phyloP scores from a whole-genome alignment of 2,888 invertebrate species.

The Orchesella flavescens region DNA sequence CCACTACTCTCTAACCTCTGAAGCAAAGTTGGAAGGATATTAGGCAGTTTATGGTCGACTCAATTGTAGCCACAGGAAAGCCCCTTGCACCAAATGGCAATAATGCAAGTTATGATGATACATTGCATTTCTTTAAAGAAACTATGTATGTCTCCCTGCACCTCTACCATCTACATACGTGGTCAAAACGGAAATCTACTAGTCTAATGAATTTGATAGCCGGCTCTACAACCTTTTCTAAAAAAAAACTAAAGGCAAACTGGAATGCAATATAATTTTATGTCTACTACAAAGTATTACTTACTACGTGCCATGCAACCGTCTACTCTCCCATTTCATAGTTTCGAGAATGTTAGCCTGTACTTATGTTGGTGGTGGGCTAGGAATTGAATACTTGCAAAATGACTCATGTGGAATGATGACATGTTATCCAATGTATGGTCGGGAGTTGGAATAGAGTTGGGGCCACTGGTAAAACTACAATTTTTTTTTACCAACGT shows the following conservation, averaged over 20 bases:
- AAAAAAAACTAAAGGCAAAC: too few species aligned
- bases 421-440: conserved; percentile 8
- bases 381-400: conserved; percentile 28
- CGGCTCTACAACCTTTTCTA: background rate
- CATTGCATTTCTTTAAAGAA: background rate
- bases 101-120: conserved; percentile 22
- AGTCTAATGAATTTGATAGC: conserved; percentile 21
- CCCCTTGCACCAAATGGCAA: conserved; percentile 5
- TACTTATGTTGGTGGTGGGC: background rate
- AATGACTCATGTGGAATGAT: conserved; percentile 19
- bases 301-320: too few species aligned
- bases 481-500: background rate
- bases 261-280: too few species aligned
- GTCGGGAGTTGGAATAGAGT: background rate
- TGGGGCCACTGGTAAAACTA: background rate
- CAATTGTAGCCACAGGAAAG: too few species aligned
- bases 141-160: background rate
- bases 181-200: too few species aligned
- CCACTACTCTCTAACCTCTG: too few species aligned
- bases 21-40: too few species aligned
- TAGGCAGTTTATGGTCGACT: too few species aligned
- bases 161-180: too few species aligned
- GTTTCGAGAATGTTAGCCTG: background rate
- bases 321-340: too few species aligned
- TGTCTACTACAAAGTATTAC: too few species aligned